These are phyloP conservation scores for Balaenoptera acutorostrata DNA, from an alignment of 2,113 vertebrate genomes.

Conservation along the genomic window DNA sequence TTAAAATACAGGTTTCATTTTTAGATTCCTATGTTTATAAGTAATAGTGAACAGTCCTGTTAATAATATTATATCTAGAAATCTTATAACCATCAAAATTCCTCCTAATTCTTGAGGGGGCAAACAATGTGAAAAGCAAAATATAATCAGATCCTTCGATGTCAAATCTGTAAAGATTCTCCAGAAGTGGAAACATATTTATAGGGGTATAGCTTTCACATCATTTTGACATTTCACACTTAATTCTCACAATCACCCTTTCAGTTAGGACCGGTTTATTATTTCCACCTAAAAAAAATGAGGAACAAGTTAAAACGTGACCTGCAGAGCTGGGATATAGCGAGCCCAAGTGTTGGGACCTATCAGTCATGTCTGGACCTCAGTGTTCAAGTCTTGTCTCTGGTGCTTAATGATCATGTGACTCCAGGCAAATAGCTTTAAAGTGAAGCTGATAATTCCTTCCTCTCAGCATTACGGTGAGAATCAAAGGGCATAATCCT, in stretches of 20 bases:
- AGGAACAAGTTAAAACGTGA: neutral
- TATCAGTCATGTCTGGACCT: neutral
- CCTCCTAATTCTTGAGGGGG: neutral
- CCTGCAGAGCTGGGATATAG: neutral
- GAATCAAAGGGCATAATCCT: neutral
- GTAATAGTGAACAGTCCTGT: neutral
- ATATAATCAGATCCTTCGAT: neutral
- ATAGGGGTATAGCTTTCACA: neutral
- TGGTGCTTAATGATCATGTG: neutral
- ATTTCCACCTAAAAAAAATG: neutral
- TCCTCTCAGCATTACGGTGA: neutral
- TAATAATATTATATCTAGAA: neutral
- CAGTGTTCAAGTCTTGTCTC: neutral
- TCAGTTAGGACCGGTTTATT: neutral
- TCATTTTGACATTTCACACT: neutral
- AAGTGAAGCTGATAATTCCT: neutral
- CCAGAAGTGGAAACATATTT: neutral
- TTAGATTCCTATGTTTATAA: neutral
- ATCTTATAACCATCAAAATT: neutral
- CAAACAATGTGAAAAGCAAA: neutral
- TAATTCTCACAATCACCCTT: neutral
- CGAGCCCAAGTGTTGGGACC: neutral
- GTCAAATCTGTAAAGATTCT: neutral
- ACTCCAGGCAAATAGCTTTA: neutral
- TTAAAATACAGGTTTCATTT: neutral